A percentile compares a stretch with the other conserved stretches of the same genome.
Conservation (phyloP, 2,113 vertebrate species). For the Speoplatyrhinus poulsoni region DNA sequence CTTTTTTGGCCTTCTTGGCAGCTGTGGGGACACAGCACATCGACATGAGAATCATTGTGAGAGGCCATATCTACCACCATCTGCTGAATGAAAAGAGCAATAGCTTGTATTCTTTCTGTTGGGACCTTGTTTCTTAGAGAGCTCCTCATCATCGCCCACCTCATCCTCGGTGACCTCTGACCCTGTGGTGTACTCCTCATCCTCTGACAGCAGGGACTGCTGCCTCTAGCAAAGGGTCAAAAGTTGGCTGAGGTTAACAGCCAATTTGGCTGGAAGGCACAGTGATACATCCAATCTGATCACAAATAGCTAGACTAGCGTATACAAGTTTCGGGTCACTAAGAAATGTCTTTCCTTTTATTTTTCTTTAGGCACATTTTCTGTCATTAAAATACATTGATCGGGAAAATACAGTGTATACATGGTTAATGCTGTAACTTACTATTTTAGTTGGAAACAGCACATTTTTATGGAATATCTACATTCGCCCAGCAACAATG, state of each 20-base stretch:
- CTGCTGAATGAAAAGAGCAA: slow-evolving; percentile 32
- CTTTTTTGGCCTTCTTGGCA: slow-evolving; percentile 85
- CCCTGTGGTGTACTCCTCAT: slow-evolving; percentile 96
- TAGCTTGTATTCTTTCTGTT: background rate
- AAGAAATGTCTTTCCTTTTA: too few relatives aligned
- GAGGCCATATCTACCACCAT: slow-evolving; percentile 19
- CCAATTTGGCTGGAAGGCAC: background rate
- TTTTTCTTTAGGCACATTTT: too few relatives aligned
- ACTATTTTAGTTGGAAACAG: too few relatives aligned
- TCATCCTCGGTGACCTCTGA: slow-evolving; percentile 98
- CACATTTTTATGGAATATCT: too few relatives aligned
- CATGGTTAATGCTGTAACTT: too few relatives aligned
- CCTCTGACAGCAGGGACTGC: slow-evolving; percentile 90
- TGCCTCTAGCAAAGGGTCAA: slow-evolving; percentile 79
- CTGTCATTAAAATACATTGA: too few relatives aligned
- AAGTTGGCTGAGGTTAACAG: background rate
- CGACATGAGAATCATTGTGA: too few relatives aligned
- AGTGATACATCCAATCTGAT: background rate
- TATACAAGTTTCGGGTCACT: too few relatives aligned
- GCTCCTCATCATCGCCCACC: slow-evolving; percentile 96
- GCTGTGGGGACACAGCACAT: slow-evolving; percentile 41
- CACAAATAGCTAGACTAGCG: background rate
- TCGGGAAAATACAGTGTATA: too few relatives aligned
- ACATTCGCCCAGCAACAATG: too few relatives aligned
- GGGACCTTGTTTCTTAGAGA: slow-evolving; percentile 88